Evolutionary conservation across 1,140 invertebrate genomes (phyloP).

Genomic region (Tigriopus japonicus): DNA sequence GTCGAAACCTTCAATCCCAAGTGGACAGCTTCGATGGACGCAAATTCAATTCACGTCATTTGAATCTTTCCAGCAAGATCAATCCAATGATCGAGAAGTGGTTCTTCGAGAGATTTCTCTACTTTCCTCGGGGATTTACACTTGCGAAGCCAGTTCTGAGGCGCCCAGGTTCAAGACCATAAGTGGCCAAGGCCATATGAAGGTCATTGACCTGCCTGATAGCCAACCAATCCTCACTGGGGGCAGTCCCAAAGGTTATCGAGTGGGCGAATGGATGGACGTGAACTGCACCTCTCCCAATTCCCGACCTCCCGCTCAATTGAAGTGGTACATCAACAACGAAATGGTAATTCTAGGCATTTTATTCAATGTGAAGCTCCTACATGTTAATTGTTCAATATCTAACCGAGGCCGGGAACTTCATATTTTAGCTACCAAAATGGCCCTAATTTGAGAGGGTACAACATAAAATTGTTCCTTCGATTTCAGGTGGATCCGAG

Average conservation of each 20-base stretch:
- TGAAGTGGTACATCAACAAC: conserved; percentile 63
- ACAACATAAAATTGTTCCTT: too few species aligned
- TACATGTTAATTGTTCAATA: too few species aligned
- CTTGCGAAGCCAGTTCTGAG: conserved; percentile 14
- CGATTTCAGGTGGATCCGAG: background rate
- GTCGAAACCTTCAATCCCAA: too few species aligned
- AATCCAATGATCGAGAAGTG: background rate
- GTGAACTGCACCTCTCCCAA: conserved; percentile 53
- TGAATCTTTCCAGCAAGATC: background rate
- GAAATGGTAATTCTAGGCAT: conserved; percentile 60
- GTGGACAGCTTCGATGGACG: background rate
- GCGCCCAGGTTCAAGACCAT: conserved; percentile 9
- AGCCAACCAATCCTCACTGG: background rate
- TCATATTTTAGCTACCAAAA: too few species aligned
- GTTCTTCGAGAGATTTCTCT: background rate
- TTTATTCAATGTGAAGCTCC: background rate
- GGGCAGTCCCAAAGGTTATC: conserved; percentile 27
- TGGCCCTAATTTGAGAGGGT: too few species aligned
- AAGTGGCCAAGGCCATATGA: background rate
- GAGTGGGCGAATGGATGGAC: conserved; percentile 45
- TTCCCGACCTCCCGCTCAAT: conserved; percentile 48
- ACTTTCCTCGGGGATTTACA: conserved; percentile 1
- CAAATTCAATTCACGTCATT: background rate
- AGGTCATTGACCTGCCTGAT: conserved; percentile 4
- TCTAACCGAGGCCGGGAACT: too few species aligned